These are phyloP conservation scores for Brotula barbata DNA, from an alignment of 2,797 vertebrate genomes.

Conservation along the genomic window DNA sequence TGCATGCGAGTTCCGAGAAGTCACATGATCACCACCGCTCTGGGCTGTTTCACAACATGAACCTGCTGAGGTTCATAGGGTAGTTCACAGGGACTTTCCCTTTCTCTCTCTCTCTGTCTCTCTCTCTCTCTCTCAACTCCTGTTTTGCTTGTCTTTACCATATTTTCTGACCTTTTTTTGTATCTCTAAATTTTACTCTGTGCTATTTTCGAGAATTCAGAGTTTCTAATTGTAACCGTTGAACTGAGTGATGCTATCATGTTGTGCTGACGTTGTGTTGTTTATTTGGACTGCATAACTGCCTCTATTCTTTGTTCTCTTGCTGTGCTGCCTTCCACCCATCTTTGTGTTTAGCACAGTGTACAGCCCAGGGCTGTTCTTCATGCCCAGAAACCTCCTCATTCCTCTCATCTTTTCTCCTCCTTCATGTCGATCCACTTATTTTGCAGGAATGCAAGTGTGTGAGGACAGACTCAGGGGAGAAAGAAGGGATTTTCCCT, in stretches of 20 bases:
- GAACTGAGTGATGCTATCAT: slow-evolving; percentile 49
- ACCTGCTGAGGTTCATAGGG: slow-evolving; percentile 77
- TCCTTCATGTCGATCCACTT: slow-evolving; percentile 49
- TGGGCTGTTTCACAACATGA: slow-evolving; percentile 79
- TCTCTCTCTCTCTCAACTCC: slow-evolving; percentile 27
- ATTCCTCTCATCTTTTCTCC: slow-evolving; percentile 40
- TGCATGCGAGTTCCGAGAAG: slow-evolving; percentile 84
- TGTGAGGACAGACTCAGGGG: slow-evolving; percentile 63
- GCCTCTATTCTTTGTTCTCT: slow-evolving; percentile 19
- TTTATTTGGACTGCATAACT: slow-evolving; percentile 40
- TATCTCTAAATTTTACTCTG: background rate
- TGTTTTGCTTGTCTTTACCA: background rate
- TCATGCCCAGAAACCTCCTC: slow-evolving; percentile 33
- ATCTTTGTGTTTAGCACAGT: slow-evolving; percentile 32
- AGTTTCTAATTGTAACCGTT: slow-evolving; percentile 40
- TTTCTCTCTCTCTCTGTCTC: slow-evolving; percentile 39
- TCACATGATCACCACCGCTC: slow-evolving; percentile 75
- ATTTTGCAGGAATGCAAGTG: slow-evolving; percentile 67
- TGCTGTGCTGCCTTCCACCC: slow-evolving; percentile 17
- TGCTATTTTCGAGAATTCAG: slow-evolving; percentile 8
- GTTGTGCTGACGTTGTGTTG: slow-evolving; percentile 35
- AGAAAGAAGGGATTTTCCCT: slow-evolving; percentile 81
- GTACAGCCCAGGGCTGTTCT: slow-evolving; percentile 34
- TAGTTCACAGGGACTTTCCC: slow-evolving; percentile 80
- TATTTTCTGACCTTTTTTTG: background rate